phyloP scores from a whole-genome alignment of 2,888 invertebrate genomes.

The Dascillus cervinus region DNA sequence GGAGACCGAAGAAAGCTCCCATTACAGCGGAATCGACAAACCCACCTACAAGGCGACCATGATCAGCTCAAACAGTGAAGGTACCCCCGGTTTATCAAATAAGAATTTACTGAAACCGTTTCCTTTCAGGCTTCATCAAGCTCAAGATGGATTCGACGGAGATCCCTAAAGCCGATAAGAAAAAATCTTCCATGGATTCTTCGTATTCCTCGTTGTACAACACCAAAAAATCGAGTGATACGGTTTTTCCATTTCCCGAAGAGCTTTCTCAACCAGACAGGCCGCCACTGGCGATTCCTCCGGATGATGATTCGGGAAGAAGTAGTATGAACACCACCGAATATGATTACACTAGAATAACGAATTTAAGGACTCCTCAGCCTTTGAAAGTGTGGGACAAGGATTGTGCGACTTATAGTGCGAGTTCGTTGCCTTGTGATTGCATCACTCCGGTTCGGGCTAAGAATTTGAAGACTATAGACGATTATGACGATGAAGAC shows the following conservation, averaged over 20 bases:
- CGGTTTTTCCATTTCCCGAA: no score
- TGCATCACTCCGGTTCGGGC: conserved; percentile 46
- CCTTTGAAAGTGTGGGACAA: conserved; percentile 44
- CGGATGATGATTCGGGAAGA: conserved; percentile 10
- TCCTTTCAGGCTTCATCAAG: no score
- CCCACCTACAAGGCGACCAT: conserved; percentile 57
- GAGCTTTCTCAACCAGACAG: no score
- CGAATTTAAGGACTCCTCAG: conserved; percentile 51
- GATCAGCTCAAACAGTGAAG: conserved; percentile 40
- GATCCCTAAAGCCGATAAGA: no score
- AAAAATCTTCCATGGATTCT: no score
- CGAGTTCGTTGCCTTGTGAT: conserved; percentile 47
- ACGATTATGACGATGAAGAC: conserved; percentile 32
- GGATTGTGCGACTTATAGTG: conserved; percentile 38
- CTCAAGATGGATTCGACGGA: no score
- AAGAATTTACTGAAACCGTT: no score
- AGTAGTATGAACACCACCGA: conserved; percentile 31
- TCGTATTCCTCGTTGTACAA: no score
- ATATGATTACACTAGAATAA: conserved; percentile 56
- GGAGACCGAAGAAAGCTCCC: conserved; percentile 52
- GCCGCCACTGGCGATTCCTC: no score
- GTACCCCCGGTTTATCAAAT: no score
- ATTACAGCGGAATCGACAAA: conserved; percentile 51
- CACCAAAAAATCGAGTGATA: no score
- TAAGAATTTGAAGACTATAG: conserved; percentile 38